Conservation (phyloP, 2,888 invertebrate species). For the Drosophila fungiperda region DNA sequence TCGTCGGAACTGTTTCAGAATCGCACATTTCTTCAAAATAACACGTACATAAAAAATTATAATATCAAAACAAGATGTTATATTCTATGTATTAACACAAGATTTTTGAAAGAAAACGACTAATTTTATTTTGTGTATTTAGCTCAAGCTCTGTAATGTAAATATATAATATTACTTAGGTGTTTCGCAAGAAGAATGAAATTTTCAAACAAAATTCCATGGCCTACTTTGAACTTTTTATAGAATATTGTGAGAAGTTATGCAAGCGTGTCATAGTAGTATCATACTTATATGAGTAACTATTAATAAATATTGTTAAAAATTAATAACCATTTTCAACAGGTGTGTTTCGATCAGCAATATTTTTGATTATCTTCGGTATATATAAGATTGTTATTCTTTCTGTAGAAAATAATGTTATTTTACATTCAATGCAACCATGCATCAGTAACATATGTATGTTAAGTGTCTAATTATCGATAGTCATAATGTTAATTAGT, state of each 20-base stretch:
- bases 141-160: not conserved
- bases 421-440: too few species aligned
- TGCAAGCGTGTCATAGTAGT: not conserved
- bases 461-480: too few species aligned
- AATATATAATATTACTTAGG: not conserved
- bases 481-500: too few species aligned
- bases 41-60: not conserved
- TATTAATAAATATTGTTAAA: not conserved
- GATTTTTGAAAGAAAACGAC: not conserved
- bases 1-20: not conserved
- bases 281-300: too few species aligned
- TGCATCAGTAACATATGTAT: too few species aligned
- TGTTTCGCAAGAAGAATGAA: not conserved
- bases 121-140: too few species aligned
- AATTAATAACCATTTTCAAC: not conserved
- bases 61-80: not conserved
- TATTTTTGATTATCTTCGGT: not conserved
- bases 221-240: not conserved
- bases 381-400: not conserved
- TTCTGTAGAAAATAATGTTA: too few species aligned
- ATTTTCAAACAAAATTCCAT: not conserved
- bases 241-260: not conserved
- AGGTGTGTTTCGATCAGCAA: not conserved
- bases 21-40: not conserved
- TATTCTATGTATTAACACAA: not conserved